A percentile compares a stretch with the other conserved stretches of the same genome.
phyloP scores from a whole-genome alignment of 1,140 invertebrate species.

The Achatina immaculata region DNA sequence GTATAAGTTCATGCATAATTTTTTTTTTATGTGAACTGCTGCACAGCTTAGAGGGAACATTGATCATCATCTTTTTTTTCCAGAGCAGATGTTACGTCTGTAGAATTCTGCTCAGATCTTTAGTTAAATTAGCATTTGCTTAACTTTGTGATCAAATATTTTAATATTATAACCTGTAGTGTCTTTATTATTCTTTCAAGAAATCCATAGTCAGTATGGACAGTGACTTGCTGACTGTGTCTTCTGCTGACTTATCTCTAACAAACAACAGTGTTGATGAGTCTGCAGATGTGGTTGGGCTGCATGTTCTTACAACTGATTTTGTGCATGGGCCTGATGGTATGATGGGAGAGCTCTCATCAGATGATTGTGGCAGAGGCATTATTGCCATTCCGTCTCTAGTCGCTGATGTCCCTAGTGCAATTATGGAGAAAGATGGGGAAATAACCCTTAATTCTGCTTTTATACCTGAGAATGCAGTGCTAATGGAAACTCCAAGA shows the following conservation, averaged over 20 bases:
- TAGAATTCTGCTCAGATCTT: no score
- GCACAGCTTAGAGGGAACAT: no score
- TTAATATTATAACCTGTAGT: no score
- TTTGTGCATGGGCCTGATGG: constrained; percentile 15
- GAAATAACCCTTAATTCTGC: constrained; percentile 31
- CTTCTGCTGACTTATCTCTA: constrained; percentile 23
- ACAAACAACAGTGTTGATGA: constrained; percentile 19
- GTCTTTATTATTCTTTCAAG: no score
- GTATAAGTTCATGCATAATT: no score
- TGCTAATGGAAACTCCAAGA: constrained; percentile 30
- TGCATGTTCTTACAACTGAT: constrained; percentile 31
- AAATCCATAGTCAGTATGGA: neutral
- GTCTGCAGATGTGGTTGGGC: constrained; percentile 20
- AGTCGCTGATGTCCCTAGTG: neutral
- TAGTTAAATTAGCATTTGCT: no score
- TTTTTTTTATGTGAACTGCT: no score
- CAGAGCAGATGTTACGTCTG: no score
- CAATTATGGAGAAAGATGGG: constrained; percentile 26
- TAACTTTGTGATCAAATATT: no score
- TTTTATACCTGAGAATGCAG: constrained; percentile 33
- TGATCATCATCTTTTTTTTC: no score
- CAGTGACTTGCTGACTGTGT: constrained; percentile 28
- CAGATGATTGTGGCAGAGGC: constrained; percentile 14
- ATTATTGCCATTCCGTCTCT: constrained; percentile 9
- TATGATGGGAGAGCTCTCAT: constrained; percentile 12